Base-by-base conservation (phyloP, 2,888 invertebrate species). In the Trissolcus brochymenae region DNA sequence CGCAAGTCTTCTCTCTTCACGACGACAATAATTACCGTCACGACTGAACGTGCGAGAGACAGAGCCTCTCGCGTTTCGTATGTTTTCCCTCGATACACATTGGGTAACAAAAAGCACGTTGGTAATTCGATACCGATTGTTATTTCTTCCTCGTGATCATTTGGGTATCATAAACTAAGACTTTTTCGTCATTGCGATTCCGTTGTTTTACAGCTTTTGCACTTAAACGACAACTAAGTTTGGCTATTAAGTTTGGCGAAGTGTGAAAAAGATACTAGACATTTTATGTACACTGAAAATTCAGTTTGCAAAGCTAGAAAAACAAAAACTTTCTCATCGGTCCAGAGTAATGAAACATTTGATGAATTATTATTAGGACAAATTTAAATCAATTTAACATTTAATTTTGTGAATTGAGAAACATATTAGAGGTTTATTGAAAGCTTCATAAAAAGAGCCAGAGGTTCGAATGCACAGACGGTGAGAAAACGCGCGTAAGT, bases 11-110 rank as follows among this genome's bases (percentile, higher is more conserved):
- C 70, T 78, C 65, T 77, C 65, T 74, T 78, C 73, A 70, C 78
- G 66, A 70, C 78, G 73, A 65, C 78, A 70, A 74, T 78, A 78
- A 78, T 78, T 78, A 78, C 78, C 70, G 74, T 78, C 78, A 78
- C 78, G 78, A 78, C 49, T 59, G 57, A 70, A 70, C 78, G 78
- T 78, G 78, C 78, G 71, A 78, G 73, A 66, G 66, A 55, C 66
- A 35, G 68, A 35, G 35, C 41, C 66, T 76, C 62, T 76, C 62
- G 76, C 67, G 19, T 72, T 77, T 72, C 76, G 72, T 77, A 59
- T 77, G 72, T 72, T 74, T 78, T 72, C 67, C 77, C 71, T 53
- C 67, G 75, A 75, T 78, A 78, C 67, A 75, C 66, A 67, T 74
- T 65, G 64, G 25, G 54, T 51, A 62, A 71, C 59, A 75, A 75